Percentiles rank a stretch among this genome's conserved stretches.
phyloP scores from a whole-genome alignment of 1,140 invertebrate species.

The Nephila pilipes region DNA sequence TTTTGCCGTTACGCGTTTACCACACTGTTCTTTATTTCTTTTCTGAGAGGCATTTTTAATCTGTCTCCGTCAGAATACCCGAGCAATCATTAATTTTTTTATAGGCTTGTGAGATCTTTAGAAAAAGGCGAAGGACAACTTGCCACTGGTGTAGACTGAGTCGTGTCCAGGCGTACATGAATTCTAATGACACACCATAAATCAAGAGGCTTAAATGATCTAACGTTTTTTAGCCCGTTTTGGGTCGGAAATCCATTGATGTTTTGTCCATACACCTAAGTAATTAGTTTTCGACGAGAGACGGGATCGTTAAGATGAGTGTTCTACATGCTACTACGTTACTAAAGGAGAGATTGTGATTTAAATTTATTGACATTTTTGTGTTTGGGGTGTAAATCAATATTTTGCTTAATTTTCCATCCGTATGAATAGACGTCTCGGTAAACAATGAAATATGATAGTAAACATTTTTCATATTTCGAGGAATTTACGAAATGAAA shows the following conservation, averaged over 20 bases:
- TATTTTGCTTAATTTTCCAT: not conserved
- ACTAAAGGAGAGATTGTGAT: not conserved
- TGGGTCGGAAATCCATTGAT: not conserved
- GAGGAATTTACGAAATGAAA: too few relatives aligned
- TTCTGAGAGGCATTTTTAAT: constrained; percentile 30
- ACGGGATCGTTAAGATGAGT: constrained; percentile 36
- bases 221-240: constrained; percentile 23
- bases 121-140: not conserved
- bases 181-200: constrained; percentile 53
- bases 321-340: not conserved
- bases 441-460: too few relatives aligned
- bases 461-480: too few relatives aligned
- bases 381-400: not conserved
- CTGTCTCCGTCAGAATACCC: constrained; percentile 22
- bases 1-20: not conserved
- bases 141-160: not conserved
- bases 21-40: not conserved
- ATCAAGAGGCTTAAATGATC: constrained; percentile 55
- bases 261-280: constrained; percentile 48
- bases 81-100: constrained; percentile 39
- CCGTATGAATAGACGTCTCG: not conserved
- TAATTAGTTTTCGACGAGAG: constrained; percentile 43
- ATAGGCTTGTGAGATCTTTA: constrained; percentile 51
- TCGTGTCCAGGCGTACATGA: constrained; percentile 14
- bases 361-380: not conserved